A percentile compares a stretch with the other conserved stretches of the same genome.
Conservation (phyloP, 2,797 vertebrate genomes). For the Sardinella longiceps region DNA sequence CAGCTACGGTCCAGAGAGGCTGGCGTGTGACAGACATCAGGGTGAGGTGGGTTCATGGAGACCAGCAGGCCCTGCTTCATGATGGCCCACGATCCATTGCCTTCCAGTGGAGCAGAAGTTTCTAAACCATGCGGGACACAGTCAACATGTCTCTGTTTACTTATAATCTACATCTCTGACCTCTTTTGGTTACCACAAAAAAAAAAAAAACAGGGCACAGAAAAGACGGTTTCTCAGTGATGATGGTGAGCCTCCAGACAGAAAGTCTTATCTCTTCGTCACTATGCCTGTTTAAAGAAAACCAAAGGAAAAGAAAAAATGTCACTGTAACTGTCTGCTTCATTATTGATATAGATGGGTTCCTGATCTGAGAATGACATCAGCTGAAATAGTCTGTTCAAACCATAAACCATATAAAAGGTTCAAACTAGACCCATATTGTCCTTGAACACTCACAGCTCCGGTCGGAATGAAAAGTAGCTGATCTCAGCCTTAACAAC, state of each 20-base stretch:
- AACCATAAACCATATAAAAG: too few relatives aligned
- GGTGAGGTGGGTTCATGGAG: slow-evolving; percentile 46
- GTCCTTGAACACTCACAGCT: too few relatives aligned
- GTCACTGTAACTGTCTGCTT: background rate
- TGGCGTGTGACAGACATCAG: slow-evolving; percentile 57
- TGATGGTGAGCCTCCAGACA: background rate
- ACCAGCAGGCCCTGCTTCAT: slow-evolving; percentile 64
- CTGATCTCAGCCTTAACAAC: background rate
- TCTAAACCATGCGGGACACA: slow-evolving; percentile 71
- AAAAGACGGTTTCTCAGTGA: background rate
- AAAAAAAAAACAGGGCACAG: background rate
- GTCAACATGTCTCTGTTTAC: slow-evolving; percentile 71
- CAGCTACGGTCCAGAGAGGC: slow-evolving; percentile 55
- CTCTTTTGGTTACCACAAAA: slow-evolving; percentile 21
- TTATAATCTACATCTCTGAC: slow-evolving; percentile 35
- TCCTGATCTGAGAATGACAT: background rate
- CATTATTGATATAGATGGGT: background rate
- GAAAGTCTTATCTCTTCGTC: background rate
- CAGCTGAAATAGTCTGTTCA: background rate
- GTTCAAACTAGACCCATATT: too few relatives aligned
- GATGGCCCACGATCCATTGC: slow-evolving; percentile 55
- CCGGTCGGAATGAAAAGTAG: background rate
- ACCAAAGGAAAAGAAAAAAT: too few relatives aligned
- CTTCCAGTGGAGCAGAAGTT: slow-evolving; percentile 72
- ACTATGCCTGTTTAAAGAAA: background rate